A percentile compares a stretch with the other conserved stretches of the same genome.
Conservation (phyloP, 2,797 vertebrate genomes). For the Pseudotriccus pelzelni region DNA sequence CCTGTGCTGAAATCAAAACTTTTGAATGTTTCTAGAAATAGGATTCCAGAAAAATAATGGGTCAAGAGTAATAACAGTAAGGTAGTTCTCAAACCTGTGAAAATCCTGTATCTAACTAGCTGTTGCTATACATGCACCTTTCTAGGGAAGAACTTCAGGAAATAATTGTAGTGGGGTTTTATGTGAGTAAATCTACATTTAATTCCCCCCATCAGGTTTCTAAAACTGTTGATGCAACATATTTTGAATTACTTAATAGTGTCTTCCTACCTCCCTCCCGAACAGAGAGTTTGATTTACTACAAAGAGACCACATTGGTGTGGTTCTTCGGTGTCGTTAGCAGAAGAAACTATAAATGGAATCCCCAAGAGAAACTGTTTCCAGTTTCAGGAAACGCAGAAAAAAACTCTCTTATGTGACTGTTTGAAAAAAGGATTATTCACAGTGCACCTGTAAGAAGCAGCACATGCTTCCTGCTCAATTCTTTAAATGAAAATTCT, state of each 20-base stretch:
- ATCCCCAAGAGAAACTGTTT: conserved; percentile 76
- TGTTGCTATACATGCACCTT: neutral
- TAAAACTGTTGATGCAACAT: neutral
- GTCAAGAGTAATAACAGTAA: neutral
- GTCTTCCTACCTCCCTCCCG: conserved; percentile 43
- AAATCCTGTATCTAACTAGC: neutral
- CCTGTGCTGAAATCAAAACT: neutral
- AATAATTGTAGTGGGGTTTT: neutral
- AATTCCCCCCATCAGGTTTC: neutral
- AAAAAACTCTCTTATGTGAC: conserved; percentile 54
- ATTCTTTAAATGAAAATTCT: conserved; percentile 49
- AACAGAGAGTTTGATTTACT: conserved; percentile 77
- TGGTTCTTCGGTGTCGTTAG: conserved; percentile 73
- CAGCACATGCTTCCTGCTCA: neutral
- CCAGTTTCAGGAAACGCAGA: conserved; percentile 74
- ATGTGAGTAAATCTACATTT: neutral
- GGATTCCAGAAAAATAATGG: neutral
- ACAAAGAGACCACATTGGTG: conserved; percentile 66
- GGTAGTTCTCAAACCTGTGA: neutral
- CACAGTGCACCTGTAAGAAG: conserved; percentile 66
- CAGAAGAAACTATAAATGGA: conserved; percentile 78
- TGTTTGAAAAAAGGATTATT: conserved; percentile 57
- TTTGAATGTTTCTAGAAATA: neutral
- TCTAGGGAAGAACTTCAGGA: neutral
- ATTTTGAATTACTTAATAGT: conserved; percentile 64